Evolutionary conservation across 2,888 invertebrate genomes (phyloP).

Genomic region (Macaria notata): DNA sequence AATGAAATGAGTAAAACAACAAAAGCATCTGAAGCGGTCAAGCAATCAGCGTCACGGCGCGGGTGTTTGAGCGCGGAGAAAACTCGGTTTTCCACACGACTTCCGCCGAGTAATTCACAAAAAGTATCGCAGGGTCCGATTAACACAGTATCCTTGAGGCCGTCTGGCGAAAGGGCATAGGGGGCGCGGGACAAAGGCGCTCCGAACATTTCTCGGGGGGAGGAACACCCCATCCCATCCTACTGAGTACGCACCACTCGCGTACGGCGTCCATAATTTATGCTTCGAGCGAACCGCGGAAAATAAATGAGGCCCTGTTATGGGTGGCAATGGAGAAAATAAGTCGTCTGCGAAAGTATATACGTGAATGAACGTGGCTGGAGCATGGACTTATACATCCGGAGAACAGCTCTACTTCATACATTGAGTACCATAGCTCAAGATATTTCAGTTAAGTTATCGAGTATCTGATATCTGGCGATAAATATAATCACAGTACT

Average conservation of each 20-base stretch:
- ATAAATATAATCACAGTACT: too few relatives aligned
- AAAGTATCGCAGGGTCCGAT: constrained; percentile 71
- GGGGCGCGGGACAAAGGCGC: constrained; percentile 56
- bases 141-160: constrained; percentile 81
- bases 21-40: constrained; percentile 10
- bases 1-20: not conserved
- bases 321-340: constrained; percentile 59
- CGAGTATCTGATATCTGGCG: too few relatives aligned
- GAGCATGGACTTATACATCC: not conserved
- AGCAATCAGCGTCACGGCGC: constrained; percentile 37
- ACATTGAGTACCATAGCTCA: too few relatives aligned
- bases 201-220: constrained; percentile 74
- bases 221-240: constrained; percentile 29
- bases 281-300: constrained; percentile 73
- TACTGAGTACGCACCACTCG: constrained; percentile 58
- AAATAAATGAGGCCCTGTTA: constrained; percentile 72
- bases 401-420: too few relatives aligned
- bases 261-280: constrained; percentile 77
- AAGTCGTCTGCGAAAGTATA: constrained; percentile 42
- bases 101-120: constrained; percentile 55
- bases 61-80: constrained; percentile 31
- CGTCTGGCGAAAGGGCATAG: constrained; percentile 72
- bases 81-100: constrained; percentile 54
- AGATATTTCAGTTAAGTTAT: too few relatives aligned
- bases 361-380: constrained; percentile 22